These are phyloP conservation scores for Danio aesculapii DNA, from an alignment of 2,797 vertebrate genomes.

Conservation along the genomic window DNA sequence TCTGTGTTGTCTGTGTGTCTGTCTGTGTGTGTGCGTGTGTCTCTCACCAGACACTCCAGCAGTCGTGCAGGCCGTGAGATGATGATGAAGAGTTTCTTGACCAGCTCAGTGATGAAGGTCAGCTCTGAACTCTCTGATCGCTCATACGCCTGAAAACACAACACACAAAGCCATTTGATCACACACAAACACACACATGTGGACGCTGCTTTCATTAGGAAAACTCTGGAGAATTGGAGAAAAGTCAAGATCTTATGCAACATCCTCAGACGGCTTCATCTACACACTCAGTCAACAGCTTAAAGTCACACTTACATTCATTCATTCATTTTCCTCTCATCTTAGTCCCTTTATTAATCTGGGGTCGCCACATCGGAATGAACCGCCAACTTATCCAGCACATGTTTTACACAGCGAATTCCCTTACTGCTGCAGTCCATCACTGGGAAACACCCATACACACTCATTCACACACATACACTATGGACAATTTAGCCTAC, in stretches of 20 bases:
- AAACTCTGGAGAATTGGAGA: neutral
- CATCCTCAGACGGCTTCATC: too few relatives aligned
- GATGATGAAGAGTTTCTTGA: slow-evolving; percentile 85
- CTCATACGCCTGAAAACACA: slow-evolving; percentile 78
- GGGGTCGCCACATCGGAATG: too few relatives aligned
- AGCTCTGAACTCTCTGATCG: slow-evolving; percentile 85
- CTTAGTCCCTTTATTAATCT: too few relatives aligned
- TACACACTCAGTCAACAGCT: neutral
- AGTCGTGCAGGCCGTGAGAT: slow-evolving; percentile 84
- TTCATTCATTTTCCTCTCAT: too few relatives aligned
- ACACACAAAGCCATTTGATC: neutral
- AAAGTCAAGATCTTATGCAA: neutral
- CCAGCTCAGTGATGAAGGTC: slow-evolving; percentile 84
- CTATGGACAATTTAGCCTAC: too few relatives aligned
- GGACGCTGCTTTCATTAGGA: neutral
- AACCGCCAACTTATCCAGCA: too few relatives aligned
- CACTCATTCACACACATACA: too few relatives aligned
- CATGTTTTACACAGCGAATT: too few relatives aligned
- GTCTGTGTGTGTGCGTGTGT: neutral
- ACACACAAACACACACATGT: neutral
- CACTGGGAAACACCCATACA: too few relatives aligned
- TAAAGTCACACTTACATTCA: too few relatives aligned
- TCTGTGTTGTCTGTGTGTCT: too few relatives aligned
- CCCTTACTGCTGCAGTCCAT: too few relatives aligned
- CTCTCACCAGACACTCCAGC: slow-evolving; percentile 84